Evolutionary conservation across 2,113 vertebrate species (phyloP).

Genomic region (Phylloscopus trochiloides): DNA sequence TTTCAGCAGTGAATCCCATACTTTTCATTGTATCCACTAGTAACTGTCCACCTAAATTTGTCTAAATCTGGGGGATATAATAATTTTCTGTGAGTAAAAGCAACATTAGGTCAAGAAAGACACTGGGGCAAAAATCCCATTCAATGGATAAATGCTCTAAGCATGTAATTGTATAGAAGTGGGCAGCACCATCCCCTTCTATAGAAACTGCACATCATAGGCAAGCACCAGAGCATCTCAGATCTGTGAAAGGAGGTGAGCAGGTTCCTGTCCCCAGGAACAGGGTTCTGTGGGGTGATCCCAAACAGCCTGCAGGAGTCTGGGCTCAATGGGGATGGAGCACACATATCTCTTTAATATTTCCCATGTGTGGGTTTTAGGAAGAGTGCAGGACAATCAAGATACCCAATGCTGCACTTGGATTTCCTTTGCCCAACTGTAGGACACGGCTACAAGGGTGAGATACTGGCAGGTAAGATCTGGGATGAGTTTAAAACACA

Average conservation of each 20-base stretch:
- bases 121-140: not conserved
- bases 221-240: not conserved
- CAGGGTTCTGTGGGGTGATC: not conserved
- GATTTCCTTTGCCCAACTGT: not conserved
- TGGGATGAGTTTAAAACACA: not conserved
- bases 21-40: not conserved
- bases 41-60: not conserved
- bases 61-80: not conserved
- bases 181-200: not conserved
- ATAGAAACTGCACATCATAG: accelerated
- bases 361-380: not conserved
- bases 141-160: not conserved
- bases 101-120: not conserved
- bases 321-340: accelerated
- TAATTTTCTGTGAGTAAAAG: not conserved
- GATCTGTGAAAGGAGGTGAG: not conserved
- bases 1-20: not conserved
- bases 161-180: not conserved
- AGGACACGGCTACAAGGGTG: not conserved
- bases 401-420: accelerated
- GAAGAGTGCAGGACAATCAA: not conserved
- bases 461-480: not conserved
- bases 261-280: not conserved
- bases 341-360: not conserved
- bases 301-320: not conserved